Percentiles rank a stretch among this genome's conserved stretches.
Conservation (phyloP, 2,888 invertebrate genomes). For the Drosophila aldrichi region DNA sequence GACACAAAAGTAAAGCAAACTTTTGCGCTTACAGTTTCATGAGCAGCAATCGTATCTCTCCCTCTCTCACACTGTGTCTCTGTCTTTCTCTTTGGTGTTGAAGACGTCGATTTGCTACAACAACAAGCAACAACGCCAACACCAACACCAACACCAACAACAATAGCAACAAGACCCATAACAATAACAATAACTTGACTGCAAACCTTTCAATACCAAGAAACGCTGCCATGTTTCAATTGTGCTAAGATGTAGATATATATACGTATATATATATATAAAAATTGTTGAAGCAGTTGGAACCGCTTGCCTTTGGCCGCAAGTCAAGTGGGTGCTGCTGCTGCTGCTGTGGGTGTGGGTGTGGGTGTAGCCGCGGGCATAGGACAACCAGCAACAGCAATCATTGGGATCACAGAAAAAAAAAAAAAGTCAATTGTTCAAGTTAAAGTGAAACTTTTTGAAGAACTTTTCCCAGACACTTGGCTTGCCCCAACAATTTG, state of each 20-base stretch:
- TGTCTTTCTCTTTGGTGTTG: conserved; percentile 40
- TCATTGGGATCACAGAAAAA: conserved; percentile 46
- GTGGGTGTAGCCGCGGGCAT: conserved; percentile 12
- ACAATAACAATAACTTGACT: conserved; percentile 80
- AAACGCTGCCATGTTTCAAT: conserved; percentile 74
- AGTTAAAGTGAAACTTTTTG: conserved; percentile 77
- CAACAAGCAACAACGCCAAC: conserved; percentile 34
- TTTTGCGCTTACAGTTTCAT: conserved; percentile 78
- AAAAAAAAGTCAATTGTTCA: conserved; percentile 80
- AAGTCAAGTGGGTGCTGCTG: conserved; percentile 62
- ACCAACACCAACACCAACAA: conserved; percentile 30
- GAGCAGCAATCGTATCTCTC: conserved; percentile 59
- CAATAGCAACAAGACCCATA: conserved; percentile 65
- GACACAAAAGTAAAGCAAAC: conserved; percentile 78
- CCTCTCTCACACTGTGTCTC: not conserved
- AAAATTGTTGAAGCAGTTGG: conserved; percentile 40
- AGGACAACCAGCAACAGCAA: conserved; percentile 39
- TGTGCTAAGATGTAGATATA: conserved; percentile 43
- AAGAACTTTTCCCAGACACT: conserved; percentile 76
- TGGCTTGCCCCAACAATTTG: conserved; percentile 60
- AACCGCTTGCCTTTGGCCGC: conserved; percentile 68
- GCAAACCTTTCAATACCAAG: conserved; percentile 80
- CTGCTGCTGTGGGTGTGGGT: conserved; percentile 15
- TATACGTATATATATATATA: conserved; percentile 1
- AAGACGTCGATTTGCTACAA: conserved; percentile 67